Evolutionary conservation across 2,113 vertebrate species (phyloP).

Genomic region (Cranoglanis bouderius): DNA sequence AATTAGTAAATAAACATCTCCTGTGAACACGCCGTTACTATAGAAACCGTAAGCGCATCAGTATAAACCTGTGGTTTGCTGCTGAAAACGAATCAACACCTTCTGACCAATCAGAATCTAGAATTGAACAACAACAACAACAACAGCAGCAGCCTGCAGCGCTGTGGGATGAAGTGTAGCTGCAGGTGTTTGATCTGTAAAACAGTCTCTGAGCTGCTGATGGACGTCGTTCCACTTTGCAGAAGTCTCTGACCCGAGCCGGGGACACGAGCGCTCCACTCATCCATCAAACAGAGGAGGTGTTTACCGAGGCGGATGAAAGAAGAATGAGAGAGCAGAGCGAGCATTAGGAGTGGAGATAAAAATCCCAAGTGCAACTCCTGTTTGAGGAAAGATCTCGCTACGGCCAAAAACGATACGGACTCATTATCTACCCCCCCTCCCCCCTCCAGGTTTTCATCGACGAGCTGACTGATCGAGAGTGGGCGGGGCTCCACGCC

Average conservation of each 20-base stretch:
- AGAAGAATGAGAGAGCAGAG: slow-evolving; percentile 45
- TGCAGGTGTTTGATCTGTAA: not conserved
- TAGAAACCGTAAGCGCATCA: not conserved
- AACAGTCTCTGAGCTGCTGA: not conserved
- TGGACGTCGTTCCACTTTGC: not conserved
- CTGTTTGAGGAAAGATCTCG: slow-evolving; percentile 33
- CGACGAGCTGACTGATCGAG: slow-evolving; percentile 9
- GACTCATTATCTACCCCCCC: slow-evolving; percentile 25
- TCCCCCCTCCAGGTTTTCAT: not conserved
- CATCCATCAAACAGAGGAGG: slow-evolving; percentile 23
- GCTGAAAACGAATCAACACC: not conserved
- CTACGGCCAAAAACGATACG: slow-evolving; percentile 12
- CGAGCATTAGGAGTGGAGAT: slow-evolving; percentile 46
- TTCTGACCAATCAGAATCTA: not conserved
- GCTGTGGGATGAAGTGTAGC: not conserved
- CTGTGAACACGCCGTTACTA: not conserved
- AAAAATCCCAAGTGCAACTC: slow-evolving; percentile 40
- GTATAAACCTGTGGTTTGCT: not conserved
- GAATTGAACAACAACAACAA: not conserved
- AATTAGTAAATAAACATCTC: not conserved
- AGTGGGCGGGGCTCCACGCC: not conserved
- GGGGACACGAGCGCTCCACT: slow-evolving; percentile 9
- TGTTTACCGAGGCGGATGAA: slow-evolving; percentile 26
- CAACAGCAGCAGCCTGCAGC: not conserved
- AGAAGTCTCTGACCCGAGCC: not conserved